Conservation (phyloP, 1,140 invertebrate genomes). For the Bombus pyrosoma region DNA sequence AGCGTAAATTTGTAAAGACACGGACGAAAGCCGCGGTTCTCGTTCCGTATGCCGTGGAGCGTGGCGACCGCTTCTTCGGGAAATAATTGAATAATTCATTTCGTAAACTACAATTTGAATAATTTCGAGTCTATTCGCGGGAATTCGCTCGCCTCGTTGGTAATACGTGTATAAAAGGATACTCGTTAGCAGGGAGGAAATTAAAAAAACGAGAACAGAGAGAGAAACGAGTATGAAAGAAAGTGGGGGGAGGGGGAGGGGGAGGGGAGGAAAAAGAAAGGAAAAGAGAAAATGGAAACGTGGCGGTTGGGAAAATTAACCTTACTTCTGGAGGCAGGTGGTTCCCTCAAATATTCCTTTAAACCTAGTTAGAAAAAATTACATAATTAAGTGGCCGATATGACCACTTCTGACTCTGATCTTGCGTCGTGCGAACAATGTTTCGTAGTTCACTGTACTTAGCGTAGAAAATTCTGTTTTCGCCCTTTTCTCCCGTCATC, state of each 20-base stretch:
- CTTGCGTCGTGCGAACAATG: slow-evolving; percentile 20
- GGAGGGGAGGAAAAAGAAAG: no score
- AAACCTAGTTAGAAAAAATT: slow-evolving; percentile 39
- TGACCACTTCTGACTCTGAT: background rate
- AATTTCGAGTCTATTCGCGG: slow-evolving; percentile 24
- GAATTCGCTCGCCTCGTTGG: background rate
- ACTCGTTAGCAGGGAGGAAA: background rate
- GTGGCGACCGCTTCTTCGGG: slow-evolving; percentile 7
- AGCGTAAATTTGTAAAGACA: slow-evolving; percentile 42
- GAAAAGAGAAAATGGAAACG: background rate
- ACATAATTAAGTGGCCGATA: slow-evolving; percentile 32
- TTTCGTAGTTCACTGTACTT: slow-evolving; percentile 19
- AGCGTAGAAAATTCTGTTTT: slow-evolving; percentile 8
- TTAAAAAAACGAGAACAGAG: background rate
- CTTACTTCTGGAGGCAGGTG: background rate
- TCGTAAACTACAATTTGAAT: slow-evolving; percentile 44
- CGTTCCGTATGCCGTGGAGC: slow-evolving; percentile 3
- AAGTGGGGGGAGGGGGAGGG: no score
- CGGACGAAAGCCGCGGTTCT: background rate
- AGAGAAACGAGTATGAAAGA: background rate
- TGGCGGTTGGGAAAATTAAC: slow-evolving; percentile 15
- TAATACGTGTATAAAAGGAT: background rate
- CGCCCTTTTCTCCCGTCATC: background rate
- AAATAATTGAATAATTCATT: slow-evolving; percentile 55
- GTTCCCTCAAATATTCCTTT: slow-evolving; percentile 21